These are phyloP conservation scores for Cryptoprocta ferox DNA, from an alignment of 2,797 vertebrate genomes.

Conservation along the genomic window DNA sequence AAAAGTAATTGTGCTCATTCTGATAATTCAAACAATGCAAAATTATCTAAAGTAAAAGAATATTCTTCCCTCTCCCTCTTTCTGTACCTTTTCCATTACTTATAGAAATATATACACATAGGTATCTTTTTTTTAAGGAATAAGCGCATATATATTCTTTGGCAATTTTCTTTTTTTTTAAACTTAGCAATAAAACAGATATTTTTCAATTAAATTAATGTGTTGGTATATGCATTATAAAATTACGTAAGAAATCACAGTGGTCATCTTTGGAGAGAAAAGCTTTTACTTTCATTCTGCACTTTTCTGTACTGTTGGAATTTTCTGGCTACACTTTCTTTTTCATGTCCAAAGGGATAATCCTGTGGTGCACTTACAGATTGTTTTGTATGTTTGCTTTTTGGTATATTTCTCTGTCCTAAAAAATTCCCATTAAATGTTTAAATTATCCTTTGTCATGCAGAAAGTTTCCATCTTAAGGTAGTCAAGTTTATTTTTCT, in stretches of 20 bases:
- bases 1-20: conserved; percentile 29
- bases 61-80: background rate
- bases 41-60: conserved; percentile 7
- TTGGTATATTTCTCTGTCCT: background rate
- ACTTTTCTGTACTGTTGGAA: background rate
- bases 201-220: conserved; percentile 40
- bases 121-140: background rate
- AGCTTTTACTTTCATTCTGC: background rate
- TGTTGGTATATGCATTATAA: background rate
- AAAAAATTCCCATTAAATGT: background rate
- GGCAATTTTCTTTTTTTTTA: background rate
- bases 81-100: background rate
- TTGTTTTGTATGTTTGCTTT: background rate
- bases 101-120: background rate
- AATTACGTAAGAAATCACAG: background rate
- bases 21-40: background rate
- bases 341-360: background rate
- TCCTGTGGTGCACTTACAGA: background rate
- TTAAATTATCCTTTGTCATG: background rate
- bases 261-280: background rate
- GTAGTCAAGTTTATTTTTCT: background rate
- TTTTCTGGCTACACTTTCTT: background rate
- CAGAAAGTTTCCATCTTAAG: background rate
- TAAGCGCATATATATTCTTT: background rate
- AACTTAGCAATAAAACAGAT: background rate